phyloP scores from a whole-genome alignment of 2,888 invertebrate genomes.

The Drosophila seclusa region DNA sequence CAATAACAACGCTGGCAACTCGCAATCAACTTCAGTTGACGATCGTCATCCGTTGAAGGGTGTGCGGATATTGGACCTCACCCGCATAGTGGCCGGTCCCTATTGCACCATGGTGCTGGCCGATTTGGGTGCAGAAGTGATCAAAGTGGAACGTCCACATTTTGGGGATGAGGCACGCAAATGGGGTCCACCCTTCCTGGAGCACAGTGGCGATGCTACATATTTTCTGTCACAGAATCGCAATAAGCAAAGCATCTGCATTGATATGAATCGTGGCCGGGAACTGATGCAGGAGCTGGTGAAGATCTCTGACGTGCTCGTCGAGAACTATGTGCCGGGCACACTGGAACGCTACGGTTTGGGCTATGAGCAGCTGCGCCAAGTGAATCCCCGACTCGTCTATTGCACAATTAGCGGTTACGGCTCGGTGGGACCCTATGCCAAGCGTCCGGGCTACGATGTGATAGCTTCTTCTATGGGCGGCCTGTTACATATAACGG shows the following conservation, averaged over 20 bases:
- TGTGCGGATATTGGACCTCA: slow-evolving; percentile 91
- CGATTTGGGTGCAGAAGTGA: slow-evolving; percentile 96
- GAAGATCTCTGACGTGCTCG: slow-evolving; percentile 92
- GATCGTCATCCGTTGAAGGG: slow-evolving; percentile 88
- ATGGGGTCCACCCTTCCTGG: slow-evolving; percentile 96
- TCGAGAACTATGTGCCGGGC: slow-evolving; percentile 98
- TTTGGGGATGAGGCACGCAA: slow-evolving; percentile 96
- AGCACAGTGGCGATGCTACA: slow-evolving; percentile 88
- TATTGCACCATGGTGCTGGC: slow-evolving; percentile 97
- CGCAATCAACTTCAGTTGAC: slow-evolving; percentile 35
- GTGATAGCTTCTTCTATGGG: slow-evolving; percentile 97
- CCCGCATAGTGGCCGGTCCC: slow-evolving; percentile 96
- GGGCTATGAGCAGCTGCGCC: slow-evolving; percentile 91
- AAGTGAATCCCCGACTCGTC: slow-evolving; percentile 91
- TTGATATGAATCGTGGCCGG: slow-evolving; percentile 91
- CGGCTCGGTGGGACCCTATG: slow-evolving; percentile 94
- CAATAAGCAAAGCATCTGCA: slow-evolving; percentile 96
- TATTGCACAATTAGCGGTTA: slow-evolving; percentile 98
- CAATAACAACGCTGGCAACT: slow-evolving; percentile 13
- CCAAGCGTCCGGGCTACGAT: slow-evolving; percentile 96
- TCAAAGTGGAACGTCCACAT: slow-evolving; percentile 94
- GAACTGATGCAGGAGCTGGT: slow-evolving; percentile 92
- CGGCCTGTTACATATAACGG: slow-evolving; percentile 95
- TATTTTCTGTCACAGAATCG: slow-evolving; percentile 96
- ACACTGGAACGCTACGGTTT: slow-evolving; percentile 91